phyloP scores from a whole-genome alignment of 2,888 invertebrate genomes.

The Ornithoptera alexandrae region DNA sequence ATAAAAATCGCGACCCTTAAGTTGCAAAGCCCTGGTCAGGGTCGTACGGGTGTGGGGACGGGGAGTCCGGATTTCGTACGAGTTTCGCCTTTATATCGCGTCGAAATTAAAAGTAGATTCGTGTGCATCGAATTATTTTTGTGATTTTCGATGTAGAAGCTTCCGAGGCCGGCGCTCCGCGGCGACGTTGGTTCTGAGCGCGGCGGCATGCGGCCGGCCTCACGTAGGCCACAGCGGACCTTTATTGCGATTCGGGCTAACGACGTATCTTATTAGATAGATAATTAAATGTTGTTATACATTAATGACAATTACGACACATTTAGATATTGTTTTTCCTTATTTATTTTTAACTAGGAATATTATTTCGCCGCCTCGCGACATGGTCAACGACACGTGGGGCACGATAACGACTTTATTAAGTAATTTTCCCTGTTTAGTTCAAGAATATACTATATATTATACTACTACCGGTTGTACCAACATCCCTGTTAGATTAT shows the following conservation, averaged over 20 bases:
- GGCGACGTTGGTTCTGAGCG: constrained; percentile 37
- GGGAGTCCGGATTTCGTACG: constrained; percentile 7
- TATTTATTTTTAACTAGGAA: constrained; percentile 33
- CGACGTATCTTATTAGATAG: constrained; percentile 35
- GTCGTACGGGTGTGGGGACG: not conserved
- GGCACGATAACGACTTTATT: not conserved
- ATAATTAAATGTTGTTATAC: constrained; percentile 39
- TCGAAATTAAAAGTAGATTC: constrained; percentile 15
- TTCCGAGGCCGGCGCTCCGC: constrained; percentile 38
- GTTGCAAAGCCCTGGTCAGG: constrained; percentile 17
- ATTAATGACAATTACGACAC: constrained; percentile 33
- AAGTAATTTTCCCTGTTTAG: not conserved
- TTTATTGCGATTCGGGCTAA: constrained; percentile 58
- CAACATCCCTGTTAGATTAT: not conserved
- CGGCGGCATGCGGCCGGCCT: constrained; percentile 40
- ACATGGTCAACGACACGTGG: constrained; percentile 29
- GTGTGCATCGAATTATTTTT: constrained; percentile 26
- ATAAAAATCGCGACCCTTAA: not conserved
- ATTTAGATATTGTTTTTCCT: constrained; percentile 38
- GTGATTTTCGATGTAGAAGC: constrained; percentile 32
- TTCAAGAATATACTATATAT: not conserved
- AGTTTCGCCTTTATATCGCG: constrained; percentile 26
- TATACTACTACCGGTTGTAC: not conserved
- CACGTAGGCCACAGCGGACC: constrained; percentile 51
- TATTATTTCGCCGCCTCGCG: constrained; percentile 7